Evolutionary conservation across 1,140 invertebrate genomes (phyloP).

Genomic region (Vanessa tameamea): DNA sequence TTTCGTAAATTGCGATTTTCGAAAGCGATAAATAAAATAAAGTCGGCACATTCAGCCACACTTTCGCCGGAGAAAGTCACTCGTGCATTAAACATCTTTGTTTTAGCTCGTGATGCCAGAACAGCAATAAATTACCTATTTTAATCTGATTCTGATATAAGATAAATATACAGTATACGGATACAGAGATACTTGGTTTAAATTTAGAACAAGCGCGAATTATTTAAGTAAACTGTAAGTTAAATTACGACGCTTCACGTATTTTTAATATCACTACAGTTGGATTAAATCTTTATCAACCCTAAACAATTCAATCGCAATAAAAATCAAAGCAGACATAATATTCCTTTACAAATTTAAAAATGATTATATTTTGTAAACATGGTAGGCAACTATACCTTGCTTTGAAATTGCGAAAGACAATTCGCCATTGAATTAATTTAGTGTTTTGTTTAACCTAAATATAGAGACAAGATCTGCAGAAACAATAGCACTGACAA

Average conservation of each 20-base stretch:
- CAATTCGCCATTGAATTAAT: conserved; percentile 30
- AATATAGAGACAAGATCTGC: conserved; percentile 36
- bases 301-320: not conserved
- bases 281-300: too few relatives aligned
- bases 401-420: conserved; percentile 1
- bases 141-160: conserved; percentile 39
- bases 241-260: too few relatives aligned
- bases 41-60: conserved; percentile 64
- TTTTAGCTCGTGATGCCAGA: conserved; percentile 56
- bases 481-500: conserved; percentile 40
- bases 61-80: conserved; percentile 76
- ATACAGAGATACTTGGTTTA: not conserved
- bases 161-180: conserved; percentile 1
- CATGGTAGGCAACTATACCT: not conserved
- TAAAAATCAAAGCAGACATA: not conserved
- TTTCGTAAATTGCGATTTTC: conserved; percentile 42
- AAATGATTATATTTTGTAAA: too few relatives aligned
- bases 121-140: conserved; percentile 48
- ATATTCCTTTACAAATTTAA: too few relatives aligned
- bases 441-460: conserved; percentile 34
- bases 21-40: conserved; percentile 70
- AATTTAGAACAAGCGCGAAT: not conserved
- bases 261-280: too few relatives aligned
- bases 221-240: not conserved
- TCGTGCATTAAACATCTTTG: conserved; percentile 73